Evolutionary conservation across 1,140 invertebrate genomes (phyloP).

Genomic region (honey bee (Apis mellifera)): DNA sequence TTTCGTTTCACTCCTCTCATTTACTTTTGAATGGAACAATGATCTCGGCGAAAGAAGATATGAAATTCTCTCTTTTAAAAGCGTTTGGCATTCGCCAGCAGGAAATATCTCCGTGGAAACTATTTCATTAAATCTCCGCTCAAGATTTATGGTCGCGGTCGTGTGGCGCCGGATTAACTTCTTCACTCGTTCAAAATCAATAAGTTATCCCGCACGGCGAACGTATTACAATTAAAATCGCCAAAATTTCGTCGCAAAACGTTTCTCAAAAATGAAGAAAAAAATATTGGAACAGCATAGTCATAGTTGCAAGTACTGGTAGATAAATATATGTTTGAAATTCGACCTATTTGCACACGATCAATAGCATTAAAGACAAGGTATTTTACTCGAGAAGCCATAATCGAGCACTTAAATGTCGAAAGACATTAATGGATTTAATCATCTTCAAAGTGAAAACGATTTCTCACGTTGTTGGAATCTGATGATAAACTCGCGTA

Average conservation of each 20-base stretch:
- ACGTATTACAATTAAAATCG: no score
- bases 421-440: neutral
- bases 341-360: no score
- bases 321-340: no score
- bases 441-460: neutral
- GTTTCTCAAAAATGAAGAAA: no score
- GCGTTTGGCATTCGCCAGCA: no score
- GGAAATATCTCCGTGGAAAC: neutral
- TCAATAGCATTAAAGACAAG: neutral
- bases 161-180: neutral
- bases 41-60: neutral
- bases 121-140: constrained; percentile 28
- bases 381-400: neutral
- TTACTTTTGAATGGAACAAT: neutral
- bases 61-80: neutral
- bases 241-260: no score
- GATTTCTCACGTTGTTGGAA: neutral
- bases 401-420: neutral
- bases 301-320: no score
- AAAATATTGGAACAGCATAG: no score
- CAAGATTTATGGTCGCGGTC: constrained; percentile 13
- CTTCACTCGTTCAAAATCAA: constrained; percentile 31
- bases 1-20: no score
- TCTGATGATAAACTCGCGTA: neutral
- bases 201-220: neutral